Evolutionary conservation across 1,140 invertebrate species (phyloP).

Genomic region (Apis cerana): DNA sequence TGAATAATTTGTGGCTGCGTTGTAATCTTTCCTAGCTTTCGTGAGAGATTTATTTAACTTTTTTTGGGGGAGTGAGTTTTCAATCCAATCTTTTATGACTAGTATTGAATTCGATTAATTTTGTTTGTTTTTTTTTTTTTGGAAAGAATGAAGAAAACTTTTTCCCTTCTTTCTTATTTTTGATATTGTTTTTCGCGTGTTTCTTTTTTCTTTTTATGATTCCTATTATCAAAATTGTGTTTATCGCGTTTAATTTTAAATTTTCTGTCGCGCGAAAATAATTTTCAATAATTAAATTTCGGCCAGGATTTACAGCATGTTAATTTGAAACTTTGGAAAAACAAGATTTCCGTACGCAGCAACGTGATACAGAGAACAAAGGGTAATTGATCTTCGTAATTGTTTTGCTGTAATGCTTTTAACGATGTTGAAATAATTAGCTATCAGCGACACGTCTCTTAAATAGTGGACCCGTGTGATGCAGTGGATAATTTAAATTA

Average conservation of each 20-base stretch:
- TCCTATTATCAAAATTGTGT: background rate
- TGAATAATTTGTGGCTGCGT: background rate
- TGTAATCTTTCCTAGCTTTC: background rate
- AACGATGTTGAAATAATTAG: background rate
- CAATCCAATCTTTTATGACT: background rate
- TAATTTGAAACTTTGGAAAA: background rate
- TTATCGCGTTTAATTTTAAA: background rate
- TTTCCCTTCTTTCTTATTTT: background rate
- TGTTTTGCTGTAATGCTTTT: no score
- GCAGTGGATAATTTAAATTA: background rate
- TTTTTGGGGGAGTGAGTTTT: no score
- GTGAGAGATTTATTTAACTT: no score
- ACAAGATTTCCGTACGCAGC: background rate
- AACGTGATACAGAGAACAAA: background rate
- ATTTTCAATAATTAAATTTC: background rate
- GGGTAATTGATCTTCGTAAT: background rate
- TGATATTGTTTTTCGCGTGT: background rate
- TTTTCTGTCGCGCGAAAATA: background rate
- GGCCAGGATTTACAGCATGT: background rate
- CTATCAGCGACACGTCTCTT: background rate
- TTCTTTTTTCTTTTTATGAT: background rate
- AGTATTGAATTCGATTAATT: background rate
- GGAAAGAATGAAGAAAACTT: background rate
- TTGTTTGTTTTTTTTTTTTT: background rate
- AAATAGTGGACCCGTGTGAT: background rate